Evolutionary conservation across 2,888 invertebrate species (phyloP), one percentile per base, ranked within the genome.

Genomic region (Gymnosoma rotundatum): DNA sequence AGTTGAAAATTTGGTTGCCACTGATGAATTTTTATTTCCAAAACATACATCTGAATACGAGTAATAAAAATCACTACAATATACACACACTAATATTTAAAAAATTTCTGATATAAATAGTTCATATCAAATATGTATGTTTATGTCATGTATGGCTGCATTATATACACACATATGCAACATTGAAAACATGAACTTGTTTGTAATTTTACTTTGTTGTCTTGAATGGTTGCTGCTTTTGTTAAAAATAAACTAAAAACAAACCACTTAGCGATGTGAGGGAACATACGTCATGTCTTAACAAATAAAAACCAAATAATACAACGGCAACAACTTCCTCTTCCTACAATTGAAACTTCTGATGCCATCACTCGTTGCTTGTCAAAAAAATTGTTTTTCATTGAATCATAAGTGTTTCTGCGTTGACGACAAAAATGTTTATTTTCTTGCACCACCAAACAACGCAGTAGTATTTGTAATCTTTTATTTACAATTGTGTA

Each of bases 321-420:
- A 52, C 74, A 67, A 52, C 64, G 16, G 56, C 72, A 83, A 73
- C 74, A 78, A 70, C 72, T 78, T 83, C 83, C 78, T 58, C 70
- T 79, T 79, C 79, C 76, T 72, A 21, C 36, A 45, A 38, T 63
- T 36, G n/a, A 38, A 73, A 56, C 54, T 36, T 63, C 32, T 52
- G 48, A 50, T 45, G 18, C 58, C 45, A 12, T 45, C 50, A 12
- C 10, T 32, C 1, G 38, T 60, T 52, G 25, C 16, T 14, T 42
- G 25, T 25, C 18, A 18, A 0, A 63, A 63, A 63, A 63, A 42
- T 45, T 52, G 5, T 20, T 61, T 63, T 78, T 45, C 54, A 66
- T 54, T 56, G 61, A 48, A 78, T 56, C 45, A 18, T 38, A 78
- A 72, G 64, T 79, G n/a, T 45, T 45, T 21, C 48, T 38, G 32